Evolutionary conservation across 2,113 vertebrate genomes (phyloP), one percentile per base, ranked within the genome.

Genomic region (Riparia riparia): DNA sequence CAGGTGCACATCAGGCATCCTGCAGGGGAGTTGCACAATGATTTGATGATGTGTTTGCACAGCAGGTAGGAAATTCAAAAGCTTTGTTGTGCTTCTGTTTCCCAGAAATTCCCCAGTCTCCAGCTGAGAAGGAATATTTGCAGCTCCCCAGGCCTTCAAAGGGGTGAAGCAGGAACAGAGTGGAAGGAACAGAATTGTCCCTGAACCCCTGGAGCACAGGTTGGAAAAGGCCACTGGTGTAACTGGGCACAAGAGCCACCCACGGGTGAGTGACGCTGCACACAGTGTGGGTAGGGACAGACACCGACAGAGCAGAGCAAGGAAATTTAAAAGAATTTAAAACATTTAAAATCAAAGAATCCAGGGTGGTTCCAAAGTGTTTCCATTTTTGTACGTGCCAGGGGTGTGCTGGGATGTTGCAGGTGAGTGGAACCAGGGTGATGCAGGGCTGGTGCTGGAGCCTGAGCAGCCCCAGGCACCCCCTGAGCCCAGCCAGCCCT

Each of bases 21-120:
- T 53, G 89, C 72, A 81, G 77, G 72, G 58, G 70, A 57, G 31
- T 1, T 34, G 39, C 86, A 64, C 47, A 0, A 50, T 74, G 60
- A 16, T 10, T 70, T 50, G 26, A 56, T 61, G 70, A 32, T 72
- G 50, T 39, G 82, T 54, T 81, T 74, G 90, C 53, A 57, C 69
- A 81, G 78, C 58, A 74, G 81, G 79, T 31, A 45, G 68, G 32
- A 69, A 66, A 56, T 66, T 70, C 60, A 50, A 8, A 84, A 70
- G 65, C 93, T 92, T 44, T 58, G 34, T 51, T 74, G 56, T 86
- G 72, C 47, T 94, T 89, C 79, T 64, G 12, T 89, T 89, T 95
- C 49, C 56, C 69, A 91, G 92, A 89, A 81, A 29, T 47, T 42
- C 60, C 61, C 39, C 60, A 86, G 83, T 17, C 60, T 80, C 74